A percentile compares a stretch with the other conserved stretches of the same genome.
Conservation (phyloP, 2,888 invertebrate genomes). For the Machimus atricapillus region DNA sequence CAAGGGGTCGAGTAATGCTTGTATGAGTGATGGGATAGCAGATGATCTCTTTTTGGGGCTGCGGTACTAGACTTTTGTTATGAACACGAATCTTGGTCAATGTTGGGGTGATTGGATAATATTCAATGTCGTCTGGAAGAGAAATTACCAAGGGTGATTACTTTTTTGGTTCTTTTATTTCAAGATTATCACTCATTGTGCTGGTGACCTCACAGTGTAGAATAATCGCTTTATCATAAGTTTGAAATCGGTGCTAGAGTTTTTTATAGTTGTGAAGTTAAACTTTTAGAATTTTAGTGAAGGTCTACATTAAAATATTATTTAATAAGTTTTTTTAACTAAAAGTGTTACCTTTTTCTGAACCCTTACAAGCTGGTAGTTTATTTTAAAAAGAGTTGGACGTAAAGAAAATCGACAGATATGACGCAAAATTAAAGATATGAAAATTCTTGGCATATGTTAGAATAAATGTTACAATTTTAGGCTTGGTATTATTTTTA, state of each 20-base stretch:
- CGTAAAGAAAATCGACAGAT: background rate
- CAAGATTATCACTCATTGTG: background rate
- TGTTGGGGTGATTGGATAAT: slow-evolving; percentile 81
- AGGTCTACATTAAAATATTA: background rate
- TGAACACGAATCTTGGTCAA: slow-evolving; percentile 81
- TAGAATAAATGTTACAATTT: background rate
- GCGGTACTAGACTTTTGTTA: slow-evolving; percentile 64
- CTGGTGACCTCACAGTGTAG: background rate
- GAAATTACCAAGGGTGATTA: background rate
- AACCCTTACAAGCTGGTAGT: background rate
- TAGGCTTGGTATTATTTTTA: too few relatives aligned
- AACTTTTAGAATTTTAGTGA: background rate
- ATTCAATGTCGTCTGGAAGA: slow-evolving; percentile 80
- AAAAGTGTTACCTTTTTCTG: background rate
- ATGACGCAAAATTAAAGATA: background rate
- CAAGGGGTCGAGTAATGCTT: slow-evolving; percentile 55
- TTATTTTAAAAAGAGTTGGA: background rate
- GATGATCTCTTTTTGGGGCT: slow-evolving; percentile 66
- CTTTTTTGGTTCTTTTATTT: background rate
- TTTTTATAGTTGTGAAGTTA: background rate
- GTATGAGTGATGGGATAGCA: slow-evolving; percentile 68
- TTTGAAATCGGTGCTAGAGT: background rate
- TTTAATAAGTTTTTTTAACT: background rate
- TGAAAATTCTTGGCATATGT: background rate
- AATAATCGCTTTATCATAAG: background rate